Conservation (phyloP, 2,113 vertebrate species). For the Rhipidura dahli region DNA sequence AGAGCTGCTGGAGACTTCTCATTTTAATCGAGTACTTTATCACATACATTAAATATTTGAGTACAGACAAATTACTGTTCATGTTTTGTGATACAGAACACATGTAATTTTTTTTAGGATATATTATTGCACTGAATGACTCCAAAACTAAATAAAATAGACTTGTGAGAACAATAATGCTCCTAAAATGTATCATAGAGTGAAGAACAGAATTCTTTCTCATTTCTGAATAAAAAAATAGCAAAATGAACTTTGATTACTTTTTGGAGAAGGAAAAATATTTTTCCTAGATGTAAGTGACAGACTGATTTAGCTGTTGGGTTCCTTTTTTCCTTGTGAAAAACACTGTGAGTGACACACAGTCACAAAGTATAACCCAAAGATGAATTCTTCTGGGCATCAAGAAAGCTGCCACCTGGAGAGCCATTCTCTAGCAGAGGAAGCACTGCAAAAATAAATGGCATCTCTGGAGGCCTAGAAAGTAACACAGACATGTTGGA, state of each 20-base stretch:
- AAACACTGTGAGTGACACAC: not conserved
- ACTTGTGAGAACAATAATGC: not conserved
- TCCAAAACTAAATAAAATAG: not conserved
- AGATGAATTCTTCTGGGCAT: not conserved
- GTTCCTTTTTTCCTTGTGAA: not conserved
- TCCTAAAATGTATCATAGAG: not conserved
- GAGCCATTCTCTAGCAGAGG: not conserved
- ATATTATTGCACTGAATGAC: not conserved
- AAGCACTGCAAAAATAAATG: not conserved
- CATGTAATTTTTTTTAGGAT: not conserved
- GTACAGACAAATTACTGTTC: rapidly evolving
- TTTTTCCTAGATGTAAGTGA: not conserved
- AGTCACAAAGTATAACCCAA: not conserved
- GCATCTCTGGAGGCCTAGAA: not conserved
- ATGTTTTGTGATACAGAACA: not conserved
- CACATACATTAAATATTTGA: not conserved
- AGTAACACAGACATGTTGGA: not conserved
- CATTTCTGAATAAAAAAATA: not conserved
- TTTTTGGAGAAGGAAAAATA: not conserved
- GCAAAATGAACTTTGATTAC: not conserved
- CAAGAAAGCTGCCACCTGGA: not conserved
- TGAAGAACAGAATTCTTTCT: not conserved
- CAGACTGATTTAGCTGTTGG: not conserved
- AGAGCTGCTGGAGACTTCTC: not conserved
- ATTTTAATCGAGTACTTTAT: not conserved